These are phyloP conservation scores for Synanthedon andrenaeformis DNA, from an alignment of 2,888 invertebrate species.

Conservation along the genomic window DNA sequence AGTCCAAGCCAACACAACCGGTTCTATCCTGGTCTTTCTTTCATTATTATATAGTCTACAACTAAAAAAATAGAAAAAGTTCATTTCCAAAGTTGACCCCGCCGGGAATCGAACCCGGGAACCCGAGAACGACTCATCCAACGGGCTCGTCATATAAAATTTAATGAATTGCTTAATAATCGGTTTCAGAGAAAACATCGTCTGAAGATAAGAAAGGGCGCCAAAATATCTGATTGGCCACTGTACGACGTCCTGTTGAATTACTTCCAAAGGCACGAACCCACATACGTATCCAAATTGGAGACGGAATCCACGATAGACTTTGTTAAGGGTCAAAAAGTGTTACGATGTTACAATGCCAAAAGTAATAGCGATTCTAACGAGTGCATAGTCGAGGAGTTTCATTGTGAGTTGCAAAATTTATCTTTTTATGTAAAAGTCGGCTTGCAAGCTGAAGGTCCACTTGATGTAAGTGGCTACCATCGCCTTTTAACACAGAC, in stretches of 20 bases:
- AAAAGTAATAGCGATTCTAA: neutral
- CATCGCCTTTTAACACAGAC: too few relatives aligned
- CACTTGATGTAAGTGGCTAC: too few relatives aligned
- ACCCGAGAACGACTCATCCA: too few relatives aligned
- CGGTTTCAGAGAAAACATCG: conserved; percentile 50
- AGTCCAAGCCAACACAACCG: too few relatives aligned
- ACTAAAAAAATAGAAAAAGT: too few relatives aligned
- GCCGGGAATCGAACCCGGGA: too few relatives aligned
- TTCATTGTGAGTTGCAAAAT: conserved; percentile 41
- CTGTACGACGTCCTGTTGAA: conserved; percentile 38
- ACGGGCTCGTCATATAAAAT: too few relatives aligned
- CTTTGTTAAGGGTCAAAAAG: neutral
- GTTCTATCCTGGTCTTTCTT: too few relatives aligned
- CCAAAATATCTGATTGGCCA: conserved; percentile 36
- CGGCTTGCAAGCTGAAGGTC: too few relatives aligned
- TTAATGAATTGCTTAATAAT: neutral
- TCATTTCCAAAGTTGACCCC: too few relatives aligned
- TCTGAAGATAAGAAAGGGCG: conserved; percentile 31
- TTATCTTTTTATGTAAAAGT: too few relatives aligned
- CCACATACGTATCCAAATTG: conserved; percentile 28
- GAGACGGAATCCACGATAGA: conserved; percentile 19
- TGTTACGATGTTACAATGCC: neutral
- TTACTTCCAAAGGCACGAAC: conserved; percentile 38
- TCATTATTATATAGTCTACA: too few relatives aligned
- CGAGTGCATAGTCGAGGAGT: conserved; percentile 22